Base-by-base conservation (phyloP, 2,888 invertebrate species). In the Sesia apiformis region DNA sequence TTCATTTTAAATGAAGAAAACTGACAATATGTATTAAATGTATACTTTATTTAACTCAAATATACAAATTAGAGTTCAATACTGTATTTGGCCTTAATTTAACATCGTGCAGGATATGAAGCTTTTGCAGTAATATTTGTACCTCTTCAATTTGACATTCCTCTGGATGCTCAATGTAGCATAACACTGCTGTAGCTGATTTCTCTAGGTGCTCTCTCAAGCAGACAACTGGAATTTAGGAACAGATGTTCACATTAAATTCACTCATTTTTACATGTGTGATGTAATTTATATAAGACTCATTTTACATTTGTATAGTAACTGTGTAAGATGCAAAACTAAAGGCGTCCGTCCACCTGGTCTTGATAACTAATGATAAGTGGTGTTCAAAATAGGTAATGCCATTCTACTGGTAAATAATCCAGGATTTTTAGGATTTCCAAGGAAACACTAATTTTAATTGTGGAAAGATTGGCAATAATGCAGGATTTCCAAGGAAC, bases 1-100 rank as follows among this genome's bases (percentile, higher is more conserved):
- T 53, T 49, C n/a, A 8, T 49, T 39, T 49, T 5, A 41, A 52
- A 52, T 42, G 42, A 5, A n/a, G 5, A 52, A 40, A 52, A 52
- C 39, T 50, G 4, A 54, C 1, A 53, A 43, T 52, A 49, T 5
- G 39, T 5, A 53, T 54, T n/a, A n/a, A 49, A 54, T 40, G 49
- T 42, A 49, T 42, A 23, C 52, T 58, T 57, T 57, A 61, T 61
- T 56, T 42, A 54, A 59, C 62, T 82, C 59, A 85, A 64, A 86
- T 83, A 59, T 89, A 89, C 57, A 89, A 74, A 72, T 88, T 88
- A 4, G 84, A 81, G 61, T 72, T 80, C 4, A 78, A 64, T 46
- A 82, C 58, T 64, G 61, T 70, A 56, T 59, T 71, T 39, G 68
- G 61, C 58, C 66, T 66, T 38, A 58, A 51, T 51, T 60, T 64